phyloP scores from a whole-genome alignment of 2,797 vertebrate genomes.

The Melopsittacus undulatus region DNA sequence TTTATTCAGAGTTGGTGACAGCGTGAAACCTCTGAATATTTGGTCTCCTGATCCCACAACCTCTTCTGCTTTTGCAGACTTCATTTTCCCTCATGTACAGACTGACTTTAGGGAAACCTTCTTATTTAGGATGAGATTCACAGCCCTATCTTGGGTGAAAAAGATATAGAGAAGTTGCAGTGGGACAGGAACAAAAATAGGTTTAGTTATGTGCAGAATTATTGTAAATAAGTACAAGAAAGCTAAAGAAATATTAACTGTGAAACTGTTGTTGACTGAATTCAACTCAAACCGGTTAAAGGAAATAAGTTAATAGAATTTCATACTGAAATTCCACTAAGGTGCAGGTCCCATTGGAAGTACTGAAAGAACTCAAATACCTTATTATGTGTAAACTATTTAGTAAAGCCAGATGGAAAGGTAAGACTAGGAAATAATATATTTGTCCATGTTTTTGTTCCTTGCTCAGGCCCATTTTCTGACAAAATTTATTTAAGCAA shows the following conservation, averaged over 20 bases:
- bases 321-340: background rate
- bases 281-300: background rate
- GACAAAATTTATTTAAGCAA: background rate
- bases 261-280: background rate
- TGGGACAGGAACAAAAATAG: background rate
- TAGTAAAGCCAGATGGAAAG: background rate
- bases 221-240: background rate
- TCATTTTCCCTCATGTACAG: background rate
- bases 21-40: background rate
- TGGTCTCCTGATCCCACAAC: background rate
- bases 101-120: background rate
- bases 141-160: background rate
- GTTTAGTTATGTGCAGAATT: background rate
- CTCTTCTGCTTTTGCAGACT: background rate
- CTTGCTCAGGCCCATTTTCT: background rate
- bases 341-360: background rate
- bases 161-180: background rate
- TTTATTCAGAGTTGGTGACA: conserved; percentile 45
- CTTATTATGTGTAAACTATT: background rate
- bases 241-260: background rate
- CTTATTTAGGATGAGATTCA: background rate
- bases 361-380: background rate
- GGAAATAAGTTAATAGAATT: background rate
- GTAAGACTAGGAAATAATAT: background rate
- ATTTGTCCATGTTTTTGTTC: background rate